Base-by-base conservation (phyloP, 2,113 vertebrate species). In the Poeciliopsis retropinna region DNA sequence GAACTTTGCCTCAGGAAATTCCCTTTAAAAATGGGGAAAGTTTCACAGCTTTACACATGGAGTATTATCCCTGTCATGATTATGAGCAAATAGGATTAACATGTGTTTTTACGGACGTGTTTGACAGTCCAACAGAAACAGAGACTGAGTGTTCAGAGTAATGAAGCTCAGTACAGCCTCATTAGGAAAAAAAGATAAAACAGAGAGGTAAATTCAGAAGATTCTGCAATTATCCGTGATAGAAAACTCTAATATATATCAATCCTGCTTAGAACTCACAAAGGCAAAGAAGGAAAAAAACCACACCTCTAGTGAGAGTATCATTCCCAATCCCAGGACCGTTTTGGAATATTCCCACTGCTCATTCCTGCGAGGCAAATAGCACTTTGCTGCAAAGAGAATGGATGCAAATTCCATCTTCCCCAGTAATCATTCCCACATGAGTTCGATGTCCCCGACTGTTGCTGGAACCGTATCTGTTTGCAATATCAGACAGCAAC, bases 401-500 rank as follows among this genome's bases (percentile, higher is more conserved):
- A 69, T 60, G n/a, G 34, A 77, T 44, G 76, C 64, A 90, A 91
- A 97, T 95, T 94, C 95, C 94, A 96, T 97, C 95, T 97, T 95
- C 93, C 91, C 90, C 75, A 94, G 95, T 96, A 97, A 96, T 97
- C 97, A 96, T 93, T 95, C 94, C 94, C 94, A 94, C 93, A 93
- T 93, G 94, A 92, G 93, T 95, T 92, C 87, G 91, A 91, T 94
- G 93, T 94, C 92, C 91, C 93, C 94, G 94, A 94, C 93, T 93
- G 94, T 96, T 84, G 89, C 93, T 88, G 63, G 93, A 94, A 94
- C 93, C 93, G 92, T 95, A 81, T 95, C 93, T 95, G 95, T 95
- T 86, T 96, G 95, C 93, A 95, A 95, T 96, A 96, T 96, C 95
- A 95, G 92, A 96, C 95, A 95, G 95, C 96, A 96, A 96, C 95